Conservation (phyloP, 2,888 invertebrate genomes). For the Amiota mariae region DNA sequence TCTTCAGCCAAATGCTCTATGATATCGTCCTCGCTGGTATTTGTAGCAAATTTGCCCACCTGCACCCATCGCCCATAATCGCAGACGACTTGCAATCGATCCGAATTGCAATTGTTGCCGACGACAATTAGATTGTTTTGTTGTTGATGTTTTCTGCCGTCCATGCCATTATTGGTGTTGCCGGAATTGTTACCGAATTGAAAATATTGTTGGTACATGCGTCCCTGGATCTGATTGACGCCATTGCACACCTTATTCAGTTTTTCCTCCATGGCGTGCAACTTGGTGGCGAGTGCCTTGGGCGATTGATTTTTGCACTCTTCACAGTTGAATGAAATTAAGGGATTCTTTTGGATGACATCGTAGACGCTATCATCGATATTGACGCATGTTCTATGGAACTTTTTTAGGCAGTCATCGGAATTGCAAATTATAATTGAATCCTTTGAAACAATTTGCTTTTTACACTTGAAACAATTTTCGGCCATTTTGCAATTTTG, state of each 20-base stretch:
- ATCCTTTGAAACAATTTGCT: constrained; percentile 67
- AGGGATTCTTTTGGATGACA: constrained; percentile 68
- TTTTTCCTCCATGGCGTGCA: constrained; percentile 69
- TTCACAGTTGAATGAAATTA: constrained; percentile 69
- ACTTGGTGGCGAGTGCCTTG: constrained; percentile 62
- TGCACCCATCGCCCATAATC: constrained; percentile 70
- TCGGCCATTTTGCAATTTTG: constrained; percentile 62
- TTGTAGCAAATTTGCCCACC: constrained; percentile 69
- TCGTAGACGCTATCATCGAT: constrained; percentile 67
- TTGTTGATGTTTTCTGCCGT: constrained; percentile 65
- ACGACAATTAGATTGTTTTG: constrained; percentile 68
- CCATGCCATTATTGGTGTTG: constrained; percentile 59
- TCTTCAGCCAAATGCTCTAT: constrained; percentile 69
- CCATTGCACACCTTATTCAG: constrained; percentile 69
- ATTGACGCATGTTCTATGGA: constrained; percentile 67
- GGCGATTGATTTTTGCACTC: constrained; percentile 68
- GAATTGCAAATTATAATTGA: constrained; percentile 65
- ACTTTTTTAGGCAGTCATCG: constrained; percentile 66
- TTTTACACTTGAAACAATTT: constrained; percentile 69
- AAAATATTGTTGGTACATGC: constrained; percentile 70
- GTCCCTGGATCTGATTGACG: constrained; percentile 69
- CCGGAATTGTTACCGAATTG: constrained; percentile 67
- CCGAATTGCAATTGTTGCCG: constrained; percentile 70
- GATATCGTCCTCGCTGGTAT: constrained; percentile 69
- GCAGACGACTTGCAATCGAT: constrained; percentile 70